phyloP scores from a whole-genome alignment of 2,113 vertebrate species.

The Chrysemys picta region DNA sequence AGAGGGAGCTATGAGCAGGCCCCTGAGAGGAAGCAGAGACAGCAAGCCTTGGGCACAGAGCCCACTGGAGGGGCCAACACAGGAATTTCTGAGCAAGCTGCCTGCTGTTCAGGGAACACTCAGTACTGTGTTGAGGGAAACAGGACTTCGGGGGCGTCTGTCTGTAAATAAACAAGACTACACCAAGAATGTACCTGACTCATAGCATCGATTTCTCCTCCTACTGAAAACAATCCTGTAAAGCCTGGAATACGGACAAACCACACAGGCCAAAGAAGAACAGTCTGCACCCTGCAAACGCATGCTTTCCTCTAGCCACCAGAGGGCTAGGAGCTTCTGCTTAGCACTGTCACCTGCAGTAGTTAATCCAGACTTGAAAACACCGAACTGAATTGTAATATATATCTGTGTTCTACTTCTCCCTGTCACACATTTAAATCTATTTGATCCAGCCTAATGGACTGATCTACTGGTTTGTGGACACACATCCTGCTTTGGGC shows the following conservation, averaged over 20 bases:
- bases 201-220: neutral
- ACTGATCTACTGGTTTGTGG: conserved; percentile 67
- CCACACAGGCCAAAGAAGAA: rapidly evolving
- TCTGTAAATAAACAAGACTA: neutral
- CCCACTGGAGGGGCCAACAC: neutral
- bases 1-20: neutral
- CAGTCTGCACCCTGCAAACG: neutral
- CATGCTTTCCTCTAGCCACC: neutral
- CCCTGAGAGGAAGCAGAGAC: rapidly evolving
- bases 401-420: conserved; percentile 44
- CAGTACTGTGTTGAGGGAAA: neutral
- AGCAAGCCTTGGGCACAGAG: neutral
- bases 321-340: neutral
- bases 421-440: conserved; percentile 48
- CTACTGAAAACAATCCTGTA: rapidly evolving
- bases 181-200: neutral
- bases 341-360: rapidly evolving
- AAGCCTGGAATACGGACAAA: rapidly evolving
- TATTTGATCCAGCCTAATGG: conserved; percentile 59
- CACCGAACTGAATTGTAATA: neutral
- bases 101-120: neutral
- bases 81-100: neutral
- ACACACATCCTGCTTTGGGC: conserved; percentile 70
- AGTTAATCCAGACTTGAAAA: conserved; percentile 19
- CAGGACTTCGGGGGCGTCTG: neutral